A percentile compares a stretch with the other conserved stretches of the same genome.
phyloP scores from a whole-genome alignment of 2,113 vertebrate species.

The Aspidoscelis tigris region DNA sequence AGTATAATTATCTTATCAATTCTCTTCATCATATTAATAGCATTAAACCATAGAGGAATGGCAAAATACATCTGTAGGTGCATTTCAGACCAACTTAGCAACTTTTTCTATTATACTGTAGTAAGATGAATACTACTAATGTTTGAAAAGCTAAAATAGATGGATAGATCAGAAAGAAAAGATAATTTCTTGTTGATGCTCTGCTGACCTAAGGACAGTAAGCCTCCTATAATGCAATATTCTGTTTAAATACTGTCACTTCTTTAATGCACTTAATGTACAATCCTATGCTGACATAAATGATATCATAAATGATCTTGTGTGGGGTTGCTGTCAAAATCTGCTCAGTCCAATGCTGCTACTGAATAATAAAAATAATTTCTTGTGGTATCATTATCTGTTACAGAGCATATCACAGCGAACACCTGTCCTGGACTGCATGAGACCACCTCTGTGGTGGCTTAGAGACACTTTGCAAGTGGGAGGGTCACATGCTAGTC shows the following conservation, averaged over 20 bases:
- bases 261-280: neutral
- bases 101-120: neutral
- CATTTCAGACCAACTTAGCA: neutral
- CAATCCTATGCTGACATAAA: neutral
- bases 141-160: slow-evolving; percentile 22
- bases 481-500: too few relatives aligned
- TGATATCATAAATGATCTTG: too few relatives aligned
- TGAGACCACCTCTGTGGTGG: too few relatives aligned
- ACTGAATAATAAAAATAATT: too few relatives aligned
- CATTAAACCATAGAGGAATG: neutral
- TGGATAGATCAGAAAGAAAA: neutral
- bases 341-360: too few relatives aligned
- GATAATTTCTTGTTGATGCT: neutral
- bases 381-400: too few relatives aligned
- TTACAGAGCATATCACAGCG: too few relatives aligned
- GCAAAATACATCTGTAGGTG: neutral
- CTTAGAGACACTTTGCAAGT: too few relatives aligned
- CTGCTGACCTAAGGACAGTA: neutral
- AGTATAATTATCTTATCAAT: neutral
- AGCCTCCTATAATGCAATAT: neutral
- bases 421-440: too few relatives aligned
- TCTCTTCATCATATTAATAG: neutral
- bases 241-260: rapidly evolving
- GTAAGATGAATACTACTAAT: neutral
- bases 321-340: too few relatives aligned